These are phyloP conservation scores for Samia ricini DNA, from an alignment of 1,140 invertebrate species.

Conservation along the genomic window DNA sequence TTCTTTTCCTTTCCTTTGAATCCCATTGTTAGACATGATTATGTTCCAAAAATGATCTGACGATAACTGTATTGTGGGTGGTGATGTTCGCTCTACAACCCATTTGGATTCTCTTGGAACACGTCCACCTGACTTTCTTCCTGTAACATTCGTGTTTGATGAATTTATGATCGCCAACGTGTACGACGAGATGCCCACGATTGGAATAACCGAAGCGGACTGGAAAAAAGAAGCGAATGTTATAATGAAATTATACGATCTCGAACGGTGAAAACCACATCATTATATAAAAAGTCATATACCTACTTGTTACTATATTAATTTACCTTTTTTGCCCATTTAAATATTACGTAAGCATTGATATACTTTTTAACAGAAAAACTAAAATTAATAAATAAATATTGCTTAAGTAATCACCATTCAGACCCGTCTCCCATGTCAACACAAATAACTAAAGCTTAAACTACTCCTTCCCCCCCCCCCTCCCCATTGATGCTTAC, in stretches of 20 bases:
- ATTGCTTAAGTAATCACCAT: too few relatives aligned
- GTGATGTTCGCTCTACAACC: conserved; percentile 60
- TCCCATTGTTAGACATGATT: conserved; percentile 34
- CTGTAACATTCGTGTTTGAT: conserved; percentile 64
- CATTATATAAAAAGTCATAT: too few relatives aligned
- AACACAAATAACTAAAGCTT: too few relatives aligned
- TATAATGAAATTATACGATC: not conserved
- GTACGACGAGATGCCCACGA: conserved; percentile 53
- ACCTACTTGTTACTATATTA: too few relatives aligned
- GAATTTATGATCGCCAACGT: conserved; percentile 56
- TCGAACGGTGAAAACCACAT: too few relatives aligned
- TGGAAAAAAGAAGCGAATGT: conserved; percentile 35
- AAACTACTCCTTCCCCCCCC: too few relatives aligned
- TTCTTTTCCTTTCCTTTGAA: not conserved
- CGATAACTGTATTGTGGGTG: conserved; percentile 50
- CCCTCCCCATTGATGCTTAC: too few relatives aligned
- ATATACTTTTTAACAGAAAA: too few relatives aligned
- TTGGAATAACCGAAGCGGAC: conserved; percentile 57
- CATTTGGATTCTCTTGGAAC: conserved; percentile 48
- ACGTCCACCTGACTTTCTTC: conserved; percentile 61
- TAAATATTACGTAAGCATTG: too few relatives aligned
- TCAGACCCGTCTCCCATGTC: too few relatives aligned
- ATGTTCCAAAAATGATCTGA: conserved; percentile 53
- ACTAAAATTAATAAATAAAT: too few relatives aligned
- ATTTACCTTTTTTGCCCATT: too few relatives aligned